Percentiles rank a stretch among this genome's conserved stretches.
phyloP scores from a whole-genome alignment of 2,113 vertebrate species.

The Bubo bubo region DNA sequence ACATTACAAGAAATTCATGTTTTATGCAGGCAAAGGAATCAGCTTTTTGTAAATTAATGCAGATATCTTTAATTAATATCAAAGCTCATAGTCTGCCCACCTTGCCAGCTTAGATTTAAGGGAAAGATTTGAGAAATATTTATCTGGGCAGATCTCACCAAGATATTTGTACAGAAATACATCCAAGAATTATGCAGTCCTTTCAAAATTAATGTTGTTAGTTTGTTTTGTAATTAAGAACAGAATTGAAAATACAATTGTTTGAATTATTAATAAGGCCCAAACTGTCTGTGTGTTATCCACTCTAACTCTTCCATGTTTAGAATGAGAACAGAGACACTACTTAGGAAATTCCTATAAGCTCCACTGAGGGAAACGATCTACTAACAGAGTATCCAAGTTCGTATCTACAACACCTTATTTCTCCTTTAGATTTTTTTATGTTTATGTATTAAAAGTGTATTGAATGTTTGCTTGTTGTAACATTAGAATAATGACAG shows the following conservation, averaged over 20 bases:
- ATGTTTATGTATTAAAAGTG: neutral
- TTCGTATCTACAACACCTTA: neutral
- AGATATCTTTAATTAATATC: constrained; percentile 10
- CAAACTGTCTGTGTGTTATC: neutral
- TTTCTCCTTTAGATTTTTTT: neutral
- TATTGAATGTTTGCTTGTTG: neutral
- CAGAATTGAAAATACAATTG: constrained; percentile 18
- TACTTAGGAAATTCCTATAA: neutral
- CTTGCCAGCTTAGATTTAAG: constrained; percentile 31
- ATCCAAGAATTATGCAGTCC: neutral
- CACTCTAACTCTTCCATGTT: neutral
- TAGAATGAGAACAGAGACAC: neutral
- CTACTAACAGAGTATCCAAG: neutral
- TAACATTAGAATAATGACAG: neutral
- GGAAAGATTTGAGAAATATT: constrained; percentile 33
- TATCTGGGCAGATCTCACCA: constrained; percentile 14
- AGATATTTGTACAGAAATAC: constrained; percentile 5
- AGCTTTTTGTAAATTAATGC: neutral
- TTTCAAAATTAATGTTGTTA: constrained; percentile 39
- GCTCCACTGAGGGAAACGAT: neutral
- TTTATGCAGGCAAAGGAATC: neutral
- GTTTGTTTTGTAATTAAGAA: constrained; percentile 35
- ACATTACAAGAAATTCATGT: neutral
- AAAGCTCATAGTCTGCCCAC: neutral
- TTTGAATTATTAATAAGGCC: constrained; percentile 43